A percentile compares a stretch with the other conserved stretches of the same genome.
Conservation (phyloP, 2,113 vertebrate genomes). For the Tichodroma muraria region DNA sequence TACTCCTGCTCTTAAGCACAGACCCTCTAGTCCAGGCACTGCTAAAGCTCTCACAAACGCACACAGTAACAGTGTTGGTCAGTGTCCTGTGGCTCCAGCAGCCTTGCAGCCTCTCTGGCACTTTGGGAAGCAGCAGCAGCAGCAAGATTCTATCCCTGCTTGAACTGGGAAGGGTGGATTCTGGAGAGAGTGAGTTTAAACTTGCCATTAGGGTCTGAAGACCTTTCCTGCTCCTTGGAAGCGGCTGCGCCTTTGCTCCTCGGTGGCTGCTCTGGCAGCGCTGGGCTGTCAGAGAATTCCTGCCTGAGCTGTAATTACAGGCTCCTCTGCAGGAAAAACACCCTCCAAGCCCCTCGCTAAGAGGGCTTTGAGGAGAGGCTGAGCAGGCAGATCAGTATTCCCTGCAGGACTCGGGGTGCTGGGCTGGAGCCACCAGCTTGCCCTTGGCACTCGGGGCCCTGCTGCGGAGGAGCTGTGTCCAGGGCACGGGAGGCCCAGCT, state of each 20-base stretch:
- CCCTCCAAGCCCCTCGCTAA: neutral
- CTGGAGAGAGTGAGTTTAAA: neutral
- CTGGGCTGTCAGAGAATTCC: neutral
- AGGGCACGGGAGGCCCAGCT: neutral
- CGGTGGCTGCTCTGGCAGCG: neutral
- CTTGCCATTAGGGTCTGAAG: neutral
- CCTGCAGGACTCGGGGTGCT: neutral
- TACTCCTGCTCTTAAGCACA: neutral
- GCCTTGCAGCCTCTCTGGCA: neutral
- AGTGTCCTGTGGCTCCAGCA: fast-evolving
- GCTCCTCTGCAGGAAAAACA: neutral
- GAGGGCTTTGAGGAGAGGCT: neutral
- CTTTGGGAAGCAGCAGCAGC: neutral
- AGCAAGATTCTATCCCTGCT: neutral
- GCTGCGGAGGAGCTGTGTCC: neutral
- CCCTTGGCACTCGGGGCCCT: neutral
- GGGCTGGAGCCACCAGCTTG: neutral
- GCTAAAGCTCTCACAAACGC: neutral
- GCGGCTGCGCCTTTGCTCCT: neutral
- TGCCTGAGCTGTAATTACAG: neutral
- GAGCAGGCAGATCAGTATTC: neutral
- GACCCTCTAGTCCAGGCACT: neutral
- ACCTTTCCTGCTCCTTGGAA: neutral
- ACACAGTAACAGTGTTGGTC: neutral
- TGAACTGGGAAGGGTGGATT: neutral